These are phyloP conservation scores for Ganaspis sp. DNA, from an alignment of 1,140 invertebrate species.

Conservation along the genomic window DNA sequence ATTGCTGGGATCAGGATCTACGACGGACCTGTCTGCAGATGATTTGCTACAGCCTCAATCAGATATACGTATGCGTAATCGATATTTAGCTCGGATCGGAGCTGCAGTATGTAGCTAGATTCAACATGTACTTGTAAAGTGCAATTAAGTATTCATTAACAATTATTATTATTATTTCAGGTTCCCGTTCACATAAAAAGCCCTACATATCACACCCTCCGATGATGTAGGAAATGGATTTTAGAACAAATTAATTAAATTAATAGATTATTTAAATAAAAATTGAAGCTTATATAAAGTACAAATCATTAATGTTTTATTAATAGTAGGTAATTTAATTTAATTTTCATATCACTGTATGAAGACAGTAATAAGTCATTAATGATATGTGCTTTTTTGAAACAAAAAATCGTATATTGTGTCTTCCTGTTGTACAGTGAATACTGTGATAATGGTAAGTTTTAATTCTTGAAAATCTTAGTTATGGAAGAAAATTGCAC, in stretches of 20 bases:
- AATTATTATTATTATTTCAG: conserved; percentile 62
- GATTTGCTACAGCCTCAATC: conserved; percentile 78
- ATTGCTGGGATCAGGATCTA: conserved; percentile 73
- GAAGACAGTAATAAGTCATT: background rate
- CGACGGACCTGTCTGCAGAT: conserved; percentile 75
- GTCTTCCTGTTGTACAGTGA: conserved; percentile 68
- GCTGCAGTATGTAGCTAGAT: conserved; percentile 72
- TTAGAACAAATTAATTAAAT: conserved; percentile 50
- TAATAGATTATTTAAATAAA: conserved; percentile 8
- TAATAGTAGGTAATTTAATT: background rate
- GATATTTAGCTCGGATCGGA: conserved; percentile 80
- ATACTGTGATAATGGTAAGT: conserved; percentile 64
- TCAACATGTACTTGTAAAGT: background rate
- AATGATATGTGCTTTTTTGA: background rate
- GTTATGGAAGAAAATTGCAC: background rate
- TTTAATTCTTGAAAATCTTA: background rate
- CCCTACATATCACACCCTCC: conserved; percentile 66
- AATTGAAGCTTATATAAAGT: background rate
- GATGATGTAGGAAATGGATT: conserved; percentile 58
- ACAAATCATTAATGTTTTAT: conserved; percentile 1
- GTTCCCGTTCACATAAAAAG: conserved; percentile 67
- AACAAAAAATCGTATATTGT: conserved; percentile 43
- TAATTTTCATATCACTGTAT: background rate
- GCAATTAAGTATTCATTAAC: conserved; percentile 1
- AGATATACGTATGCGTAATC: conserved; percentile 81